Evolutionary conservation across 1,140 invertebrate genomes (phyloP).

Genomic region (Matsumurasca onukii): DNA sequence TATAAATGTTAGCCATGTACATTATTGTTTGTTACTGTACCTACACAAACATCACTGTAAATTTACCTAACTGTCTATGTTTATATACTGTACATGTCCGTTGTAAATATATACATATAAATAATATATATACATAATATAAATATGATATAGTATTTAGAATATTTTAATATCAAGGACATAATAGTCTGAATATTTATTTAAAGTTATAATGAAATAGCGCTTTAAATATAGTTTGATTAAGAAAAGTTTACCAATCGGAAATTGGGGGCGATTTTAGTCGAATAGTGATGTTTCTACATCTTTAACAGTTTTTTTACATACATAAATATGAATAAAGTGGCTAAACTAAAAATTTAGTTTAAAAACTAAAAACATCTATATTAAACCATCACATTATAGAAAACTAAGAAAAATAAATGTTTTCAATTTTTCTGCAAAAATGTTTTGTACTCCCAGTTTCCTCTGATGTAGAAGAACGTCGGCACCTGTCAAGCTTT

Average conservation of each 20-base stretch:
- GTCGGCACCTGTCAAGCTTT: no score
- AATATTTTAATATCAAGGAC: constrained; percentile 22
- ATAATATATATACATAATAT: constrained; percentile 24
- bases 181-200: constrained; percentile 22
- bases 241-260: background rate
- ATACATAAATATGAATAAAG: no score
- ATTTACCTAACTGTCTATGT: constrained; percentile 9
- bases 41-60: constrained; percentile 6
- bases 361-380: no score
- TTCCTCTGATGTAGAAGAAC: no score
- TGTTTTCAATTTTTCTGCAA: no score
- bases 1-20: constrained; percentile 2
- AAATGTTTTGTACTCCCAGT: no score
- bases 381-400: no score
- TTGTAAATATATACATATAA: constrained; percentile 18
- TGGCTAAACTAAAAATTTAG: no score
- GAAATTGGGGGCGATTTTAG: background rate
- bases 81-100: constrained; percentile 10
- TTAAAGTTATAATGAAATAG: constrained; percentile 8
- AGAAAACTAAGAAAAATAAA: no score
- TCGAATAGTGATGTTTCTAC: background rate
- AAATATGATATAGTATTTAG: constrained; percentile 24
- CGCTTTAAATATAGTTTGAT: constrained; percentile 26
- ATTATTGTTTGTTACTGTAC: constrained; percentile 1
- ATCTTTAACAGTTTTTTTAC: background rate